Percentiles rank a stretch among this genome's conserved stretches.
These are phyloP conservation scores for Dryobates pubescens DNA, from an alignment of 2,797 vertebrate genomes.

Conservation along the genomic window DNA sequence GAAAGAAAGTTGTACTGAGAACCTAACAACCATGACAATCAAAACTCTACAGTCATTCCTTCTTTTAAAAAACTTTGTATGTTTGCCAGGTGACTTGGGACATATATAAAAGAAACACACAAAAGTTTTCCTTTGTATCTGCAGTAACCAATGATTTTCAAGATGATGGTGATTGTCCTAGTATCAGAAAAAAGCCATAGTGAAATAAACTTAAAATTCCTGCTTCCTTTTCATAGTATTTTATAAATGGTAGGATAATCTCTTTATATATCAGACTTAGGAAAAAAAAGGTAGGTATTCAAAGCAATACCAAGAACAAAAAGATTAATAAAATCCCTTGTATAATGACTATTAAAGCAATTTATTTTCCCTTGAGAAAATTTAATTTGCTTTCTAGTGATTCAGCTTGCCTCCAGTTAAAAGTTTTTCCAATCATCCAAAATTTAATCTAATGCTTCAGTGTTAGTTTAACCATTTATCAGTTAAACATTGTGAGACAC, in stretches of 20 bases:
- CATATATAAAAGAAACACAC: not conserved
- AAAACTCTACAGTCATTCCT: not conserved
- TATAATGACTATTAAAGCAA: not conserved
- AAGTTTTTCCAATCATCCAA: conserved; percentile 18
- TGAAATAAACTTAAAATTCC: not conserved
- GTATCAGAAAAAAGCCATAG: not conserved
- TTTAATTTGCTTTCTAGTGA: not conserved
- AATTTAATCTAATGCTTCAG: conserved; percentile 38
- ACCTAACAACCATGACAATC: not conserved
- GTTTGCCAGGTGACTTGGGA: not conserved
- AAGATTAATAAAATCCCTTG: not conserved
- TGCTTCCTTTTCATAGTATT: not conserved
- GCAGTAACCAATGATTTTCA: not conserved
- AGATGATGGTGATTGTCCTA: not conserved
- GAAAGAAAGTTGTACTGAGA: not conserved
- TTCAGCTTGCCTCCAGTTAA: conserved; percentile 13
- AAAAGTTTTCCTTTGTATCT: not conserved
- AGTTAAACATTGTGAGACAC: conserved; percentile 38
- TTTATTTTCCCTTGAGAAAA: not conserved
- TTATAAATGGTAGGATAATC: not conserved
- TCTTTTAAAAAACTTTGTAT: not conserved
- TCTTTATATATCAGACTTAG: not conserved
- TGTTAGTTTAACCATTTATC: conserved; percentile 51
- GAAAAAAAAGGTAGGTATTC: not conserved
- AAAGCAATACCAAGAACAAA: not conserved